Base-by-base conservation (phyloP, 2,797 vertebrate species). In the Knipowitschia caucasica region DNA sequence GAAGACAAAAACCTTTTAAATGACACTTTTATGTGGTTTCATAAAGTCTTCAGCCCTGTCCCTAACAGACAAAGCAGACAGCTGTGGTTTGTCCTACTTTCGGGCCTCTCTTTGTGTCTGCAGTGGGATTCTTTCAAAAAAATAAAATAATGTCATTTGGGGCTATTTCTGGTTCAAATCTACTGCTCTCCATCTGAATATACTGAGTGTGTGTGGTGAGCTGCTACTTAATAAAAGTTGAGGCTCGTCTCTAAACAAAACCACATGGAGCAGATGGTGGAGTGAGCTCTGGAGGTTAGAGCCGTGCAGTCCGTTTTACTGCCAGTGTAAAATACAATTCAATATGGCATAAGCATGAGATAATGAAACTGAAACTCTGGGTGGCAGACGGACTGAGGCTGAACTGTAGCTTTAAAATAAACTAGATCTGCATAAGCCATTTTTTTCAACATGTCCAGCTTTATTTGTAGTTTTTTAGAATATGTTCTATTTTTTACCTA, bases 251-350 rank as follows among this genome's bases (percentile, higher is more conserved):
- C 11, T 86, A 87, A 88, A 60, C 34, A 63, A 50, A 78, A 40
- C 77, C 85, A 84, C 67, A 83, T 83, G 82, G 62, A 73, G 59
- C 65, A 49, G 62, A 70, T 77, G 79, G 65, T 62, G 63, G 61
- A 69, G 54, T 39, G 62, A 20, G 52, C 30, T 8, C 40, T 29
- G 53, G 53, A 68, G 50, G 20, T 9, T 50, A 59, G 59, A 39
- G 40, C 51, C 64, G 53, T 34, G 50, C 51, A 56, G 42, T 20
- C 10, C 17, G 14, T 30, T 30, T 30, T 47, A 30, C n/a, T 30
- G 44, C 8, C 44, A 30, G 15, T 31, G 26, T 47, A 30, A 47
- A 47, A 18, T 31, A 20, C 27, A 30, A 20, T 31, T 30, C 17
- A 47, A 30, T 30, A 31, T 47, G 27, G 17, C 26, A 18, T 10